These are phyloP conservation scores for Acanthopleura granulata DNA, from an alignment of 2,888 invertebrate species.

Conservation along the genomic window DNA sequence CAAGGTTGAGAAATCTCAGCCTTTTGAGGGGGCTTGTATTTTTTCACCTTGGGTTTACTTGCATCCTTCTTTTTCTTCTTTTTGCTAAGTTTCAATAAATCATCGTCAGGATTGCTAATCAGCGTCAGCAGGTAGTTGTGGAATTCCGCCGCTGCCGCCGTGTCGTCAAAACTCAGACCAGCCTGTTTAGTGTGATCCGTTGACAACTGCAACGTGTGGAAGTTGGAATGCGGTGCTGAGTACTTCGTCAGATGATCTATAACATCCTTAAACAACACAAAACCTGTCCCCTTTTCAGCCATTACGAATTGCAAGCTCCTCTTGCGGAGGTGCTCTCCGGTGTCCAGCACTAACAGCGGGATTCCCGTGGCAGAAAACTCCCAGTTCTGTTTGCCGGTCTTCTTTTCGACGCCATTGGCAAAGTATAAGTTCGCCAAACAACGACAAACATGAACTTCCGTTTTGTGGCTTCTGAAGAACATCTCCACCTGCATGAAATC, in stretches of 20 bases:
- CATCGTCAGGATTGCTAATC: slow-evolving; percentile 83
- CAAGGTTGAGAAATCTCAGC: slow-evolving; percentile 87
- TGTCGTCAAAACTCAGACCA: slow-evolving; percentile 85
- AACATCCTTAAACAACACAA: slow-evolving; percentile 85
- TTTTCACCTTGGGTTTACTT: slow-evolving; percentile 49
- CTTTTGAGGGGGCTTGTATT: slow-evolving; percentile 78
- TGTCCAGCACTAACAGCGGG: slow-evolving; percentile 82
- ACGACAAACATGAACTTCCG: slow-evolving; percentile 82
- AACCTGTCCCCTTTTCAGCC: slow-evolving; percentile 85
- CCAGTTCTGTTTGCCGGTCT: slow-evolving; percentile 73
- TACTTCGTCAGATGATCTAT: slow-evolving; percentile 85
- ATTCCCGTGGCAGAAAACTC: slow-evolving; percentile 83
- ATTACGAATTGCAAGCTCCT: slow-evolving; percentile 76
- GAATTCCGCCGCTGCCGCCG: slow-evolving; percentile 80
- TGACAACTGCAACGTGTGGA: slow-evolving; percentile 86
- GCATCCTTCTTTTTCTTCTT: slow-evolving; percentile 62
- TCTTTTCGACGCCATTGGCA: neutral
- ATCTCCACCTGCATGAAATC: slow-evolving; percentile 66
- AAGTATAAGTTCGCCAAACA: slow-evolving; percentile 76
- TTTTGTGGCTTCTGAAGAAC: slow-evolving; percentile 78
- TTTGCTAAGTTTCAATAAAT: slow-evolving; percentile 77
- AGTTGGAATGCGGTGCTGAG: slow-evolving; percentile 76
- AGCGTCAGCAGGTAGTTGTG: slow-evolving; percentile 73
- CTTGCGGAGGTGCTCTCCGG: slow-evolving; percentile 77
- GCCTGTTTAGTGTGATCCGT: slow-evolving; percentile 82